These are phyloP conservation scores for Chironomus tepperi DNA, from an alignment of 1,140 invertebrate species.

Conservation along the genomic window DNA sequence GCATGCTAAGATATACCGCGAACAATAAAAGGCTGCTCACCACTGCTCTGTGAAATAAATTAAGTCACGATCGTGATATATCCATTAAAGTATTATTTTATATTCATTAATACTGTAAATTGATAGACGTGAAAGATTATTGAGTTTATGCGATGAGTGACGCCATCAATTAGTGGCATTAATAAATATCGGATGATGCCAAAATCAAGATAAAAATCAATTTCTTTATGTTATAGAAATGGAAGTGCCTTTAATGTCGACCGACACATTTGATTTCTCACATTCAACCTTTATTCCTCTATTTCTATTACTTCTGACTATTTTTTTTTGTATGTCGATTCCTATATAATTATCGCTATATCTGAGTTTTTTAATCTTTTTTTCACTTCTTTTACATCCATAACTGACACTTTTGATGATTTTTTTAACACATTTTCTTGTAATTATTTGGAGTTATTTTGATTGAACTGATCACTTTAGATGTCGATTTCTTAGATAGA, in stretches of 20 bases:
- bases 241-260: too few species aligned
- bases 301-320: not conserved
- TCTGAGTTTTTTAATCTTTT: not conserved
- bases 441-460: conserved; percentile 23
- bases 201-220: not conserved
- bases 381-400: not conserved
- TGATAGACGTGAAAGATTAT: too few species aligned
- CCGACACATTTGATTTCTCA: too few species aligned
- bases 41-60: too few species aligned
- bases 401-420: not conserved
- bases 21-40: too few species aligned
- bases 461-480: not conserved
- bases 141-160: not conserved
- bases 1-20: too few species aligned
- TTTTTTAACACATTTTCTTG: not conserved
- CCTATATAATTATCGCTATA: not conserved
- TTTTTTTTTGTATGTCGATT: not conserved
- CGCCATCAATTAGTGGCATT: not conserved
- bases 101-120: too few species aligned
- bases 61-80: not conserved
- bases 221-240: too few species aligned
- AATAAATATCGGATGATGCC: not conserved
- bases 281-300: not conserved
- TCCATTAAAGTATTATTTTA: not conserved
- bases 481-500: not conserved